phyloP scores from a whole-genome alignment of 2,797 vertebrate genomes.

The Parotocinclus haroldoi region DNA sequence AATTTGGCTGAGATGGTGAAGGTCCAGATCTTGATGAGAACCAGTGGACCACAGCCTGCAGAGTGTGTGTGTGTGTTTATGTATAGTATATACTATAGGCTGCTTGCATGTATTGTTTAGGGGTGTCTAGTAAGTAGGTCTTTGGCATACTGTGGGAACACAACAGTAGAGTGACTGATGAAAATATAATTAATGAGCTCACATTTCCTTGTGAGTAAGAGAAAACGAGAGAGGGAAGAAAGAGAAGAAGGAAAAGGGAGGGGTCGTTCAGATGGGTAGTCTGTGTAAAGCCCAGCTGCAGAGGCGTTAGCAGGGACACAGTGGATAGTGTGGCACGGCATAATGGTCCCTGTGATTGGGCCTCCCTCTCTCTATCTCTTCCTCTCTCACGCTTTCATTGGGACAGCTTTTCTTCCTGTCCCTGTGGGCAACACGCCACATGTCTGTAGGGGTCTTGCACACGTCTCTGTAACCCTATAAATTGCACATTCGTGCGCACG shows the following conservation, averaged over 20 bases:
- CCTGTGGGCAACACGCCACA: constrained; percentile 48
- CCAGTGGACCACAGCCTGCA: no score
- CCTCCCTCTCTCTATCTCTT: constrained; percentile 29
- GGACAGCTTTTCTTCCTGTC: constrained; percentile 71
- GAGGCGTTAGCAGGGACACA: constrained; percentile 25
- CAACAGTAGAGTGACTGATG: no score
- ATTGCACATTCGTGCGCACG: constrained; percentile 4
- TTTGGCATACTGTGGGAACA: no score
- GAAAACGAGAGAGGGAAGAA: neutral
- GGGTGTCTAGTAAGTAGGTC: no score
- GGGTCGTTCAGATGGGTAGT: constrained; percentile 5
- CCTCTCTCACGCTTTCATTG: constrained; percentile 29
- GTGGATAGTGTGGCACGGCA: constrained; percentile 34
- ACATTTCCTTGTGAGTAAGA: no score
- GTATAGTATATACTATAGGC: no score
- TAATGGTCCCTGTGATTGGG: constrained; percentile 51
- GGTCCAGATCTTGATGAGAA: no score
- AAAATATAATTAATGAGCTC: no score
- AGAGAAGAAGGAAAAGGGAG: constrained; percentile 7
- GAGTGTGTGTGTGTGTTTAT: no score
- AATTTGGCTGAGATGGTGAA: no score
- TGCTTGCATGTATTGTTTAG: no score
- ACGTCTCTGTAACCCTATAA: constrained; percentile 13
- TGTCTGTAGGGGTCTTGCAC: constrained; percentile 49
- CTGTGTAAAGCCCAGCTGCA: constrained; percentile 32